Evolutionary conservation across 2,888 invertebrate species (phyloP), one percentile per base, ranked within the genome.

Genomic region (Drosophila prolongata): DNA sequence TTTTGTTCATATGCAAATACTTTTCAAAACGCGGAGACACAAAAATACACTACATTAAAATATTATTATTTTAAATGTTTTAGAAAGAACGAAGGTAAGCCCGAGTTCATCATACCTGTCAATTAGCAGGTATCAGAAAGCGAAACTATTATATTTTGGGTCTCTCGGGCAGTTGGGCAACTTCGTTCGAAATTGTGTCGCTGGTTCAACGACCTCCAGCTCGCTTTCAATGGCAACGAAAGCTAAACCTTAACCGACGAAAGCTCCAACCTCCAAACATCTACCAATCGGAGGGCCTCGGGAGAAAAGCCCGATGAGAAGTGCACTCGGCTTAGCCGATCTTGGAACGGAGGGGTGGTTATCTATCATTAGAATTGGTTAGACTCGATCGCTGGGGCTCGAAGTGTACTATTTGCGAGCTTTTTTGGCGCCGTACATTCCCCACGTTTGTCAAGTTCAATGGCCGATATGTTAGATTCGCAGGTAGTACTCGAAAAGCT

Each of bases 181-280:
- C 44, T 61, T 61, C 62, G 46, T 61, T 61, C 62, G 46, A 62
- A 61, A 61, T 61, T 37, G 61, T 38, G 61, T 46, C 61, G 30
- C 30, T 30, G 62, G 61, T 46, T 61, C 62, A 61, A 61, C 38
- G 61, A 61, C 61, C 61, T 14, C 16, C 35, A 53, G 19, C 14
- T 34, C 43, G 58, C 50, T 58, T 58, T 61, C 68, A 74, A 65
- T 74, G 70, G 27, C 70, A 66, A 65, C 50, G 66, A 74, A 70
- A 70, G 70, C 55, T 73, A 61, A 61, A 62, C 64, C 53, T 62
- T 47, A 47, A 38, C 27, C 64, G 19, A 9, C 46, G 27, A 61
- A 61, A 69, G 69, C 70, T 72, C 44, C 30, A 8, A 10, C 13
- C 49, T 64, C 50, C 37, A n/a, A 43, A 30, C 68, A 30, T 30